Evolutionary conservation across 2,888 invertebrate genomes (phyloP).

Genomic region (Eupithecia insigniata): DNA sequence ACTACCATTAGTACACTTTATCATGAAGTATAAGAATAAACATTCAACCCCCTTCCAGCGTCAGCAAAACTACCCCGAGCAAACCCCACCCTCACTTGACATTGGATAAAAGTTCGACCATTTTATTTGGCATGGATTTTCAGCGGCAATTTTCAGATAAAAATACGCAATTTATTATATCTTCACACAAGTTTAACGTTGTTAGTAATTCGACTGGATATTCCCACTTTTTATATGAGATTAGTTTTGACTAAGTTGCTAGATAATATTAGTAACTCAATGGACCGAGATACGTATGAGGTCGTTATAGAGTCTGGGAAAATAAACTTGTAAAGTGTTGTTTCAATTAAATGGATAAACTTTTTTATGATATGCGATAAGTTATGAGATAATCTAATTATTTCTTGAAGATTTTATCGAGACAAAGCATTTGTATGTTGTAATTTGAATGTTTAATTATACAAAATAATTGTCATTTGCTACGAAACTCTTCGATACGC

Average conservation of each 20-base stretch:
- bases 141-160: constrained; percentile 26
- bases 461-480: too few relatives aligned
- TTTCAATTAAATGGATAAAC: constrained; percentile 6
- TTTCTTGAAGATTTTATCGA: too few relatives aligned
- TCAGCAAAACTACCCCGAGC: constrained; percentile 34
- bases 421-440: too few relatives aligned
- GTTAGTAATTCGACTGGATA: constrained; percentile 1
- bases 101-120: constrained; percentile 40
- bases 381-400: not conserved
- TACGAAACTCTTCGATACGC: not conserved
- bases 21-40: constrained; percentile 37
- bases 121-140: constrained; percentile 27
- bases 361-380: constrained; percentile 2
- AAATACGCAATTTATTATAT: constrained; percentile 25
- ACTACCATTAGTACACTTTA: constrained; percentile 42
- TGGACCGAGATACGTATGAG: not conserved
- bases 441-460: too few relatives aligned
- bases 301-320: constrained; percentile 12
- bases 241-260: not conserved
- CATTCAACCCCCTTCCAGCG: constrained; percentile 24
- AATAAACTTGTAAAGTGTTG: constrained; percentile 2
- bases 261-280: not conserved
- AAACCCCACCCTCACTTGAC: constrained; percentile 21
- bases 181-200: not conserved
- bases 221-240: constrained; percentile 1